Evolutionary conservation across 2,797 vertebrate genomes (phyloP), one percentile per base, ranked within the genome.

Genomic region (Dallia pectoralis): DNA sequence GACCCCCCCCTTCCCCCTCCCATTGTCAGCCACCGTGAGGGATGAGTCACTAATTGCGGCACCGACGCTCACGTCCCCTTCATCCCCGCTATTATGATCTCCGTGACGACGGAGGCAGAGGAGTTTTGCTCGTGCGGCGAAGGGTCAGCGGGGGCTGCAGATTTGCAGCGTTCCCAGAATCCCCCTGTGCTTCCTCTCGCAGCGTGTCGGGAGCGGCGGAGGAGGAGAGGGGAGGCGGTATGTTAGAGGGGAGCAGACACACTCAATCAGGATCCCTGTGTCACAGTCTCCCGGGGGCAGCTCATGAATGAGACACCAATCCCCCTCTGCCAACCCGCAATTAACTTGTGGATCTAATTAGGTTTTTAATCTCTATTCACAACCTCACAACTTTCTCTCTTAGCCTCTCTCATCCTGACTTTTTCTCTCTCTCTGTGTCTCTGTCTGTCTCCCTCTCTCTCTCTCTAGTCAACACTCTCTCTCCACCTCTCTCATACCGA

Each of bases 311-410:
- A 81, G 71, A 87, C 83, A 82, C 59, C 12, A 71, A 74, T 75
- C 81, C 71, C 51, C 53, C 61, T 62, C 25, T 67, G 77, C 74
- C 79, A 67, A 70, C 49, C 73, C 53, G 74, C 85, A 87, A 86
- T 89, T 85, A 87, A 81, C 83, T 78, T 73, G 33, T 74, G 59
- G 70, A 69, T 81, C 81, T 85, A 88, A 89, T 89, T 84, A 88
- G 84, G 74, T 5, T 62, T 30, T 30, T 62, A 29, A 62, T 62
- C 29, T 62, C 29, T 15, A 62, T 62, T 29, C 27, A 15, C 29
- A 63, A 66, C 78, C 74, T 59, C 40, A 9, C 53, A 59, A 59
- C 25, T 9, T 3, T 27, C 53, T 59, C 16, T 59, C 53, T 59
- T 25, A n/a, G n/a, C 4, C 53, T 27, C 51, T 53, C 49, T 56